A percentile compares a stretch with the other conserved stretches of the same genome.
Evolutionary conservation across 2,888 invertebrate genomes (phyloP).

Genomic region (Amblyjoppa fuscipennis): DNA sequence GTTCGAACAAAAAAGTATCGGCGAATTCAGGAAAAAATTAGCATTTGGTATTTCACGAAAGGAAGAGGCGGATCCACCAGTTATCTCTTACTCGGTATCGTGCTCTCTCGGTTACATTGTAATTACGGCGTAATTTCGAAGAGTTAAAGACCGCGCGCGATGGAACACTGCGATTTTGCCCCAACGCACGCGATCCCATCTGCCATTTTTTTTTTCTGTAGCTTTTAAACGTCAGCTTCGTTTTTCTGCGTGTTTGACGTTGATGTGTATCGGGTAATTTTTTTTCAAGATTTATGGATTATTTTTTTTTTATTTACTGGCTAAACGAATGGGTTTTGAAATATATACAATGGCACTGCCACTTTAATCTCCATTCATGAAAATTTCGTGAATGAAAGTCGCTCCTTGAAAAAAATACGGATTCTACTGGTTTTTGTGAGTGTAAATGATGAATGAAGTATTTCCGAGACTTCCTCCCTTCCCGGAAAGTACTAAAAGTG

Average conservation of each 20-base stretch:
- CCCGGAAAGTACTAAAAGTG: constrained; percentile 16
- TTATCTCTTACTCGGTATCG: constrained; percentile 21
- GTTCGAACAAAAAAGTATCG: neutral
- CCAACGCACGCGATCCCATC: constrained; percentile 39
- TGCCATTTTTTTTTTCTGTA: neutral
- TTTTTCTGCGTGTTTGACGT: constrained; percentile 35
- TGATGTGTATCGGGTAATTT: neutral
- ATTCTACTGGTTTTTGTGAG: neutral
- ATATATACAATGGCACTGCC: neutral
- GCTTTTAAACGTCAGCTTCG: constrained; percentile 1
- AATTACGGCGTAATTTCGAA: constrained; percentile 50
- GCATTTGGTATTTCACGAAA: constrained; percentile 30
- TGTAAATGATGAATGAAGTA: constrained; percentile 43
- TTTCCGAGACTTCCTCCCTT: constrained; percentile 36
- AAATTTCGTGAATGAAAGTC: neutral
- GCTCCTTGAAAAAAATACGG: neutral
- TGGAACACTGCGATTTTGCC: constrained; percentile 9
- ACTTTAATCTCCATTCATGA: constrained; percentile 3
- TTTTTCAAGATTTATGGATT: neutral
- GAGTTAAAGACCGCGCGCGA: constrained; percentile 27
- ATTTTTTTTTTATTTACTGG: neutral
- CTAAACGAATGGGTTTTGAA: too few species aligned
- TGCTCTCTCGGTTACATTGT: constrained; percentile 40
- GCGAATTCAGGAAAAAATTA: constrained; percentile 13
- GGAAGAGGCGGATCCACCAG: constrained; percentile 11